Base-by-base conservation (phyloP, 1,140 invertebrate genomes). In the Eulimnadia texana region DNA sequence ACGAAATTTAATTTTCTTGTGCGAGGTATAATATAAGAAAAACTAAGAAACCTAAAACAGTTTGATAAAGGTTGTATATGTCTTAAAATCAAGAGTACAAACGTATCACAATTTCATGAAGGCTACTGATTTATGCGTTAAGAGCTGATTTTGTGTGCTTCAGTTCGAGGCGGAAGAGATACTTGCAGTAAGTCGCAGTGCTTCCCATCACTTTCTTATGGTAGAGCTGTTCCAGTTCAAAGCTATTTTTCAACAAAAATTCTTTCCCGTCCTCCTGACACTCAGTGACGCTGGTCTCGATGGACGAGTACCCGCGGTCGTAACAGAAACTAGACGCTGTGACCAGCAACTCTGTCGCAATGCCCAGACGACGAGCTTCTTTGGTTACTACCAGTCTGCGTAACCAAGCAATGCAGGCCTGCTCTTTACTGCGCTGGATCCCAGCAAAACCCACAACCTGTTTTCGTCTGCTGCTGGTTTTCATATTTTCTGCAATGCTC, bases 141-240 rank as follows among this genome's bases (percentile, higher is more conserved):
- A 57, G 16, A 29, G 55, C 55, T 6, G 55, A 57, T 22, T 57
- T 57, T 23, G 2, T 13, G n/a, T 57, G 28, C 28, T 57, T 57
- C 55, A 57, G 33, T 22, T 57, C 55, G 27, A 22, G 27, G 3
- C 28, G 25, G 28, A 57, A 57, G 33, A 57, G 55, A 27, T 57
- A 57, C 28, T 57, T 57, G 16, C 27, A 29, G 55, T 57, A 57
- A 9, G 3, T 3, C 11, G 55, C 55, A 3, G 55, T 57, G 25
- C 55, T 57, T 24, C 75, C 73, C 9, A 79, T n/a, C 20, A 78
- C 67, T 10, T 68, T 69, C 60, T 74, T 77, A 53, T 77, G 73
- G 62, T 79, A 79, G 69, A 79, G 74, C 66, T 77, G 74, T 61
- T 75, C 72, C 1, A 78, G 67, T 63, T 78, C 75, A 64, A 80